Base-by-base conservation (phyloP, 2,888 invertebrate species). In the Apoda limacodes region DNA sequence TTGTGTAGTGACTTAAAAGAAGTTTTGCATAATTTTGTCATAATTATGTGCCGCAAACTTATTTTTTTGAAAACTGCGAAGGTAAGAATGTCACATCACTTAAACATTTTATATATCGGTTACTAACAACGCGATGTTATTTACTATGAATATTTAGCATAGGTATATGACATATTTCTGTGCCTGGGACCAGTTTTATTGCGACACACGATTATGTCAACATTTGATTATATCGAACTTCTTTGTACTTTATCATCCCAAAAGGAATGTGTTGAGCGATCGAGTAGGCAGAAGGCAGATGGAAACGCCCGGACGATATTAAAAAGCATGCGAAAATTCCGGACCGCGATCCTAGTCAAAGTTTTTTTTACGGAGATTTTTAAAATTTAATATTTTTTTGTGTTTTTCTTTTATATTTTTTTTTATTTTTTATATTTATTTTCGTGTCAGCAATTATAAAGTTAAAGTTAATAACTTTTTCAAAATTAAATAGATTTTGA, bases 401-500 rank as follows among this genome's bases (percentile, higher is more conserved):
- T 55, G 60, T 59, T 64, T 57, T 51, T 44, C 43, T 40, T 50
- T 59, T 68, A 58, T 53, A 55, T 45, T 52, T 42, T 38, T 37
- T 50, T 49, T 47, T 45, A 48, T 42, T 46, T 39, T 42, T 40
- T 52, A 48, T 55, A 52, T 50, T 50, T 61, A 48, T 55, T 54
- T 52, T 52, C 48, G 53, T 57, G 53, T 59, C 53, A 54, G 49
- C 44, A 45, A 49, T 7, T 40, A 43, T 46, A 26, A 34, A 40
- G 49, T 63, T 60, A 33, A 34, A 57, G n/a, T 63, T 6, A 59
- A 57, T 49, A 59, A 48, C 52, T 52, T 64, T 64, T 65, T 59
- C 55, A 58, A 68, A 68, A 71, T 64, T 58, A 60, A 62, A 64
- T 57, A 55, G 54, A 61, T 66, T 57, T 69, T 55, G 65, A 66